Conservation (phyloP, 2,113 vertebrate species). For the Prolemur simus region DNA sequence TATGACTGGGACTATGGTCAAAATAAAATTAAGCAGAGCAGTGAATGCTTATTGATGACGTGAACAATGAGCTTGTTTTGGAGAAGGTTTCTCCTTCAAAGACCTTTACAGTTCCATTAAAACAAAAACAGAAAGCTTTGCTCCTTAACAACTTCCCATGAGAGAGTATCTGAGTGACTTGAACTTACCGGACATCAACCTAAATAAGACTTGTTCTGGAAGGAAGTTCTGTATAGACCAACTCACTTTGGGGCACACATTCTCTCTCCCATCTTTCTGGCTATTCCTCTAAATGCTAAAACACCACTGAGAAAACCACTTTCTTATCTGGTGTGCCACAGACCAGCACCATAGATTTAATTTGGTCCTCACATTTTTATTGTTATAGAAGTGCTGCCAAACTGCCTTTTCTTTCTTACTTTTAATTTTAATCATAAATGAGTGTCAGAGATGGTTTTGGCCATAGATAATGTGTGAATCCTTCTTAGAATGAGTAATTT, state of each 20-base stretch:
- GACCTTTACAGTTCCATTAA: not conserved
- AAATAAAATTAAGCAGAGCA: conserved; percentile 52
- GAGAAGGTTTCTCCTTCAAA: not conserved
- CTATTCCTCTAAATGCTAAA: conserved; percentile 30
- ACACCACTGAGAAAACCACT: conserved; percentile 51
- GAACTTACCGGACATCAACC: not conserved
- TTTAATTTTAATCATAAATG: conserved; percentile 80
- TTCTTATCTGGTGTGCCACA: conserved; percentile 70
- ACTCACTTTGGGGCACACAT: not conserved
- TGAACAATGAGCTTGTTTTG: conserved; percentile 17
- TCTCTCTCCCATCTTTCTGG: not conserved
- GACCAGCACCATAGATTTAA: conserved; percentile 61
- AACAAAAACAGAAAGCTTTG: not conserved
- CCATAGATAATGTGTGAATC: conserved; percentile 75
- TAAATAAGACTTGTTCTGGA: conserved; percentile 52
- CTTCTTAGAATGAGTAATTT: conserved; percentile 80
- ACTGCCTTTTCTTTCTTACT: conserved; percentile 66
- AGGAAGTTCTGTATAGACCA: not conserved
- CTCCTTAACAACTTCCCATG: not conserved
- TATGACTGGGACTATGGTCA: not conserved
- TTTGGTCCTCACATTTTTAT: conserved; percentile 71
- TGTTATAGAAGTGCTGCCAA: conserved; percentile 67
- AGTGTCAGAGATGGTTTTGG: conserved; percentile 75
- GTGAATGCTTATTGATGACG: not conserved
- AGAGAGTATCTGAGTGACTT: not conserved